A percentile compares a stretch with the other conserved stretches of the same genome.
phyloP scores from a whole-genome alignment of 2,888 invertebrate species.

The Drosophila pullipes region DNA sequence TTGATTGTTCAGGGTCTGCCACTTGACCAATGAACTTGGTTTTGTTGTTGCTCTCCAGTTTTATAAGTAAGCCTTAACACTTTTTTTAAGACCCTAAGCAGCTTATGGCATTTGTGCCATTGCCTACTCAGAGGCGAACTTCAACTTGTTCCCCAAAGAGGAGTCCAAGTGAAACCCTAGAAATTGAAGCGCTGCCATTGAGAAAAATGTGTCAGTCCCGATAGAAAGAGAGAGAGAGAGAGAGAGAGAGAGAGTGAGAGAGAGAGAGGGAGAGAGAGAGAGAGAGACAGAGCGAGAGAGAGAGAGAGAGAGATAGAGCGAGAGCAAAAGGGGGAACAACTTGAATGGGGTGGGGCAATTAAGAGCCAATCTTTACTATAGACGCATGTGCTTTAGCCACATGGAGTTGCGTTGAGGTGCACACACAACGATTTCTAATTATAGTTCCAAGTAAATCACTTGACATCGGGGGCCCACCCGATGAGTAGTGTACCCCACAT shows the following conservation, averaged over 20 bases:
- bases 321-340: neutral
- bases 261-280: neutral
- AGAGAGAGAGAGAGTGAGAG: neutral
- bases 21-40: constrained; percentile 61
- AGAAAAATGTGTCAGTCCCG: constrained; percentile 44
- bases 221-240: neutral
- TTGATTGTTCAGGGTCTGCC: constrained; percentile 13
- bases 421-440: constrained; percentile 57
- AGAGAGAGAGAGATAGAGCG: neutral
- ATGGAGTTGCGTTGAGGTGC: constrained; percentile 22
- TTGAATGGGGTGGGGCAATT: constrained; percentile 8
- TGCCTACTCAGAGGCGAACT: constrained; percentile 39
- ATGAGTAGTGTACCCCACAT: constrained; percentile 22
- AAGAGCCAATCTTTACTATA: neutral
- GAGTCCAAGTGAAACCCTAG: constrained; percentile 50
- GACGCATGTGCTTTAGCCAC: neutral
- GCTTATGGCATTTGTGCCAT: constrained; percentile 40
- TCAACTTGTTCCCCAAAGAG: constrained; percentile 43
- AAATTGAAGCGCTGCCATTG: constrained; percentile 47
- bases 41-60: constrained; percentile 22
- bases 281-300: neutral
- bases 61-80: constrained; percentile 46
- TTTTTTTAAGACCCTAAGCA: constrained; percentile 57
- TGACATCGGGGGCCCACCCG: constrained; percentile 68
- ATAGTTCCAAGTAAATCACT: constrained; percentile 59